A percentile compares a stretch with the other conserved stretches of the same genome.
Evolutionary conservation across 2,888 invertebrate species (phyloP).

Genomic region (Marronus borbonicus): DNA sequence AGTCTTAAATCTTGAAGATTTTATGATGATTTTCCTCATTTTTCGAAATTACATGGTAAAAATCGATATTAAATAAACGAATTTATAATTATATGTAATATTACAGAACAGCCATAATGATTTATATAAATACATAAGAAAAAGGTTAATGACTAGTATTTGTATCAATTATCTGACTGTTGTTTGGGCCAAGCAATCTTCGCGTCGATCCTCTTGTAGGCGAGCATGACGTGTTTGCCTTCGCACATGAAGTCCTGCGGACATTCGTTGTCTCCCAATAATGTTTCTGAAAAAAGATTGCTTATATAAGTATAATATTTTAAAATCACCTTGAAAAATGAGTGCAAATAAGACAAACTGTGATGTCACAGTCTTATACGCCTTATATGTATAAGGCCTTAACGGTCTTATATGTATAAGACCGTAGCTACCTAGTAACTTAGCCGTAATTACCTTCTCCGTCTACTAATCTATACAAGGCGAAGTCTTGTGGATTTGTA

Average conservation of each 20-base stretch:
- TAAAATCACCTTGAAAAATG: too few species aligned
- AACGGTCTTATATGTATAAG: too few species aligned
- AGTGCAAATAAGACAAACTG: too few species aligned
- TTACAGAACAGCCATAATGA: constrained; percentile 57
- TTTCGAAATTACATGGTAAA: constrained; percentile 50
- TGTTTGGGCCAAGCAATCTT: constrained; percentile 96
- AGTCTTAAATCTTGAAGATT: constrained; percentile 38
- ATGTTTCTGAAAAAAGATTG: constrained; percentile 80
- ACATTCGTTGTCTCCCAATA: constrained; percentile 90
- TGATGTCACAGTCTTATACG: too few species aligned
- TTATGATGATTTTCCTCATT: constrained; percentile 21
- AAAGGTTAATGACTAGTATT: constrained; percentile 60
- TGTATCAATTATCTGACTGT: constrained; percentile 60
- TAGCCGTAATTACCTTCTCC: constrained; percentile 81
- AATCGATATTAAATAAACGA: constrained; percentile 48
- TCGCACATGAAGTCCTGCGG: constrained; percentile 89
- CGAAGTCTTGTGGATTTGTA: constrained; percentile 97
- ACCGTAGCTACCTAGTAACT: not conserved
- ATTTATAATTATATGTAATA: constrained; percentile 50
- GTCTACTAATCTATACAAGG: constrained; percentile 90
- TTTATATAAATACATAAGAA: constrained; percentile 44
- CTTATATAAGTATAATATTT: too few species aligned
- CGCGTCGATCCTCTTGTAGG: constrained; percentile 95
- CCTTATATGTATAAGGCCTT: too few species aligned
- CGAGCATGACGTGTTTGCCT: constrained; percentile 91